These are phyloP conservation scores for Leptinotarsa juncta DNA, from an alignment of 2,888 invertebrate species.

Conservation along the genomic window DNA sequence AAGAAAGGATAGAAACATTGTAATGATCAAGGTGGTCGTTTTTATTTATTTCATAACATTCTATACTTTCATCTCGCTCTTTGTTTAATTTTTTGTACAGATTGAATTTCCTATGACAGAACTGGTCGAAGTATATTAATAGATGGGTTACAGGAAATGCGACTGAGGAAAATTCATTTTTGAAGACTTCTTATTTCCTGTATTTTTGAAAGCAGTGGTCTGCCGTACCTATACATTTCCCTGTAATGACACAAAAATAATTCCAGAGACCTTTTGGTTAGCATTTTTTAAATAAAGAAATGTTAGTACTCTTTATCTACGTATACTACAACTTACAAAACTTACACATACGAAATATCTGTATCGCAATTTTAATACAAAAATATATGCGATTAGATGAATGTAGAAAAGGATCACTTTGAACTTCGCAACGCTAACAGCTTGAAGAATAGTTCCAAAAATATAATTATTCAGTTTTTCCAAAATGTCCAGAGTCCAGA, in stretches of 20 bases:
- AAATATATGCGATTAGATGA: conserved; percentile 37
- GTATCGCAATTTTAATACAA: conserved; percentile 43
- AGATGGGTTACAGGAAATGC: conserved; percentile 5
- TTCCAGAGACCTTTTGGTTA: conserved; percentile 44
- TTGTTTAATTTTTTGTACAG: conserved; percentile 2
- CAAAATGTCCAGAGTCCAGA: no score
- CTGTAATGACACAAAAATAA: conserved; percentile 32
- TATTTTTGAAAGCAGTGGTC: conserved; percentile 27
- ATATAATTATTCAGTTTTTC: no score
- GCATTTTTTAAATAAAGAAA: conserved; percentile 45
- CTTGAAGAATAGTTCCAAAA: background rate
- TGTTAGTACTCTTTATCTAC: conserved; percentile 50
- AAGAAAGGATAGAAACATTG: conserved; percentile 18
- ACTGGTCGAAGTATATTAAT: conserved; percentile 29
- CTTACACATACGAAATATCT: conserved; percentile 42
- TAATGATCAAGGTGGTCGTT: conserved; percentile 5
- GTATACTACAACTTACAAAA: conserved; percentile 59
- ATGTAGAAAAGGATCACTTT: conserved; percentile 41
- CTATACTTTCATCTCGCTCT: conserved; percentile 11
- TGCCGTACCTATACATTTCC: conserved; percentile 39
- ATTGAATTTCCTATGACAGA: conserved; percentile 20
- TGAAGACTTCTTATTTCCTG: conserved; percentile 10
- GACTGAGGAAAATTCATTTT: conserved; percentile 5
- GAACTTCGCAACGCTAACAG: conserved; percentile 29
- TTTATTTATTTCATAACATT: conserved; percentile 12